Evolutionary conservation across 2,888 invertebrate genomes (phyloP).

Genomic region (Tricholauxania praeusta): DNA sequence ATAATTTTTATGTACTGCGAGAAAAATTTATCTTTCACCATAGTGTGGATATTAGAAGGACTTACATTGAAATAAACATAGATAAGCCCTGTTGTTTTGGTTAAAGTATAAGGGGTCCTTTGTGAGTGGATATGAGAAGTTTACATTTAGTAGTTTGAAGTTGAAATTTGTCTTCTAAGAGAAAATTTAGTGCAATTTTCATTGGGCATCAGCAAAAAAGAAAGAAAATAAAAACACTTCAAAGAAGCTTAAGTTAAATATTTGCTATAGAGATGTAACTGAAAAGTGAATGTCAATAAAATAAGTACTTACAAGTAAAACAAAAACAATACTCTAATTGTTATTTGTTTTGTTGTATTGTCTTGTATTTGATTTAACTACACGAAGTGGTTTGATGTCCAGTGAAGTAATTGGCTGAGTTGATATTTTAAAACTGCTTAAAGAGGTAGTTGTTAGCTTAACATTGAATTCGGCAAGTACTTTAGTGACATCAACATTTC

Average conservation of each 20-base stretch:
- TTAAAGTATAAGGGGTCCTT: no score
- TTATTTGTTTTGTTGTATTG: slow-evolving; percentile 22
- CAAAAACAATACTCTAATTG: slow-evolving; percentile 27
- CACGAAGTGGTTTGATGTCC: background rate
- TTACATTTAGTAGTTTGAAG: background rate
- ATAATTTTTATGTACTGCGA: slow-evolving; percentile 42
- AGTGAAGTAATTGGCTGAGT: background rate
- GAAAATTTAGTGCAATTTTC: background rate
- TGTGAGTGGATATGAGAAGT: no score
- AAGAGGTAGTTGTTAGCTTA: no score
- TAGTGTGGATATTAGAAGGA: background rate
- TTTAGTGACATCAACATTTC: no score
- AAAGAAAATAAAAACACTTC: background rate
- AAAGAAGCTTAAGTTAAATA: background rate
- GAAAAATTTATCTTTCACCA: slow-evolving; percentile 30
- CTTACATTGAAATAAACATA: no score
- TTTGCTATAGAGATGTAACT: background rate
- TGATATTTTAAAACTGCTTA: no score
- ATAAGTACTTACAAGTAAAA: no score
- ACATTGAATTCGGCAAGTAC: no score
- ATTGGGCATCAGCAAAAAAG: no score
- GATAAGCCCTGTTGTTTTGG: no score
- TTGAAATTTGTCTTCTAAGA: background rate
- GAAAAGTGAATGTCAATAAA: no score
- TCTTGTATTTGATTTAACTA: background rate